phyloP scores from a whole-genome alignment of 2,888 invertebrate genomes.

The Apodemia zela region DNA sequence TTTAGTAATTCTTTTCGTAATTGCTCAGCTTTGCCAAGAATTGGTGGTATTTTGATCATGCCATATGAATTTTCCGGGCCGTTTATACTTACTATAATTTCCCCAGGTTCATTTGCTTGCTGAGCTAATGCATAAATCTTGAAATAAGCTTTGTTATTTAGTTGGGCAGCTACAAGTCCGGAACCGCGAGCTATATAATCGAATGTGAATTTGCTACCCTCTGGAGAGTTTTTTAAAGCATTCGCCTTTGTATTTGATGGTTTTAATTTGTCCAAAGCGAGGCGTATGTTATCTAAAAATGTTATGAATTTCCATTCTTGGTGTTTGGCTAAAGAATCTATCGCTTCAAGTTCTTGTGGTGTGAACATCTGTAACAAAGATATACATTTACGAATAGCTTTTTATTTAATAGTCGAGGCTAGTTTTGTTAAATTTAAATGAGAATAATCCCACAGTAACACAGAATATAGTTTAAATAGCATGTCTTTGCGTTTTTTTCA shows the following conservation, averaged over 20 bases:
- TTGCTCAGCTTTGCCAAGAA: constrained; percentile 69
- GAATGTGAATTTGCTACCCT: constrained; percentile 61
- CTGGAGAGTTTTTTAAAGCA: constrained; percentile 52
- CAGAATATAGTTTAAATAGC: too few species aligned
- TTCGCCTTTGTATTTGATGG: constrained; percentile 49
- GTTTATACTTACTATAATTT: constrained; percentile 68
- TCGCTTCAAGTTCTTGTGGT: constrained; percentile 74
- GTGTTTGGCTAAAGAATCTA: constrained; percentile 66
- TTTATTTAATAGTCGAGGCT: neutral
- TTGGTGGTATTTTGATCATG: constrained; percentile 61
- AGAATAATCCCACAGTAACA: too few species aligned
- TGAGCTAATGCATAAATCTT: constrained; percentile 80
- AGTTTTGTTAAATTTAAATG: too few species aligned
- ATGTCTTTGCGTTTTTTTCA: too few species aligned
- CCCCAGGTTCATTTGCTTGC: constrained; percentile 68
- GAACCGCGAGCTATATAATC: constrained; percentile 82
- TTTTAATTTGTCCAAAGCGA: constrained; percentile 61
- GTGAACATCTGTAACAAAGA: constrained; percentile 76
- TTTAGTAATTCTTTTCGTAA: constrained; percentile 63
- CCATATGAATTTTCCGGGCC: constrained; percentile 74
- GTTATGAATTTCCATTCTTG: constrained; percentile 79
- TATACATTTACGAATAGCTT: neutral
- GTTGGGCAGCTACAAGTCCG: constrained; percentile 80
- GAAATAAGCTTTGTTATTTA: constrained; percentile 76
- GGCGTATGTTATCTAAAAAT: constrained; percentile 73